phyloP scores from a whole-genome alignment of 2,113 vertebrate species.

The Barbus barbus region DNA sequence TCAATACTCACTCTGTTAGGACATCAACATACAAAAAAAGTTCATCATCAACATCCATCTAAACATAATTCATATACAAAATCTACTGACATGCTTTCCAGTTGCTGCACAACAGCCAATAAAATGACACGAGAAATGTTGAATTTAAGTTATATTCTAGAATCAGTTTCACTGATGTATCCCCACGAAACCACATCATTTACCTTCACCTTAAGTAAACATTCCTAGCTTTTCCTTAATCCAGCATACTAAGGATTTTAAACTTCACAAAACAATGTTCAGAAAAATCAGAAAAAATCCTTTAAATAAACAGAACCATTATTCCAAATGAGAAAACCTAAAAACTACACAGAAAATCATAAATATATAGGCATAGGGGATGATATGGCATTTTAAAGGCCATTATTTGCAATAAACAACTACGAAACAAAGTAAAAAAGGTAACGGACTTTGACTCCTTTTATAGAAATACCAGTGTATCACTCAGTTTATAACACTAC shows the following conservation, averaged over 20 bases:
- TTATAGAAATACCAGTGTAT: slow-evolving; percentile 34
- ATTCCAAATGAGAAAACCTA: slow-evolving; percentile 4
- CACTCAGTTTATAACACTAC: slow-evolving; percentile 27
- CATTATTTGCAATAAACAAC: not conserved
- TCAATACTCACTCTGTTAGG: slow-evolving; percentile 57
- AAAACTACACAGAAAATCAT: slow-evolving; percentile 15
- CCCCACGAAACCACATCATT: not conserved
- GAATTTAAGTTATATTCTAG: slow-evolving; percentile 38
- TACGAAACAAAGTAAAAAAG: slow-evolving; percentile 21
- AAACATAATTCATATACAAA: slow-evolving; percentile 65
- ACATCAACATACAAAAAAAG: slow-evolving; percentile 63
- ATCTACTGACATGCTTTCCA: slow-evolving; percentile 59
- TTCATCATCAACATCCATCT: slow-evolving; percentile 56
- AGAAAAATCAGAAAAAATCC: not conserved
- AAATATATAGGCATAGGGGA: slow-evolving; percentile 13
- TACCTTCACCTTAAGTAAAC: slow-evolving; percentile 8
- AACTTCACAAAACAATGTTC: slow-evolving; percentile 15
- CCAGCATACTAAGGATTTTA: not conserved
- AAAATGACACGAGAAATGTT: slow-evolving; percentile 50
- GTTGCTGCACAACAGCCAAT: slow-evolving; percentile 64
- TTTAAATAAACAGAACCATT: slow-evolving; percentile 14
- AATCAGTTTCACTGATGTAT: slow-evolving; percentile 14
- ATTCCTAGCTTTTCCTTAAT: not conserved
- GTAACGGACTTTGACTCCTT: not conserved
- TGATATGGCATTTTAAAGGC: slow-evolving; percentile 20